phyloP scores from a whole-genome alignment of 2,113 vertebrate genomes.

The Gadus chalcogrammus region DNA sequence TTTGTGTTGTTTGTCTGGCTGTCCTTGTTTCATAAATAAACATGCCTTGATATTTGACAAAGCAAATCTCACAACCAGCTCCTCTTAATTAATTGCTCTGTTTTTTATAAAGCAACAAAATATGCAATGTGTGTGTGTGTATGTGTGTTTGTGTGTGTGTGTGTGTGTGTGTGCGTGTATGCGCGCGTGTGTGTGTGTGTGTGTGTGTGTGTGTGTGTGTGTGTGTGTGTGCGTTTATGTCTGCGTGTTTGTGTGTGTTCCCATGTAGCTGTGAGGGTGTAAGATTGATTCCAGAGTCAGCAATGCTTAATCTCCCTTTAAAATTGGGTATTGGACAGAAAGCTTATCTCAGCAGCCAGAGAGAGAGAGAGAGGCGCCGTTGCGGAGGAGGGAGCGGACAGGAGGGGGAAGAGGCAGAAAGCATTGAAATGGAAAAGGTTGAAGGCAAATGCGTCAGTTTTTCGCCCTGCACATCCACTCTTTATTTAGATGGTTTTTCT shows the following conservation, averaged over 20 bases:
- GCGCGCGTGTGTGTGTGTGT: conserved; percentile 1
- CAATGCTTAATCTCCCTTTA: conserved; percentile 59
- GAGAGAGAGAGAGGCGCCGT: conserved; percentile 1
- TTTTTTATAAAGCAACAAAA: conserved; percentile 32
- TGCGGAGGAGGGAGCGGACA: too few species aligned
- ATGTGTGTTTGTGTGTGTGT: conserved; percentile 10
- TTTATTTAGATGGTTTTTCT: conserved; percentile 34
- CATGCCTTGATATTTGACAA: conserved; percentile 30
- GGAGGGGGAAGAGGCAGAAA: neutral
- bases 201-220: conserved; percentile 17
- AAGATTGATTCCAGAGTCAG: conserved; percentile 57
- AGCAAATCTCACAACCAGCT: conserved; percentile 26
- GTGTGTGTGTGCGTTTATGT: conserved; percentile 19
- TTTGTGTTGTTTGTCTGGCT: neutral
- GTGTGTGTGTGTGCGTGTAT: conserved; percentile 5
- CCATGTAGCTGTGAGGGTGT: conserved; percentile 43
- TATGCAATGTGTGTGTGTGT: conserved; percentile 14
- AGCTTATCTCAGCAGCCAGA: conserved; percentile 55
- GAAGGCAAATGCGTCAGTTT: conserved; percentile 38
- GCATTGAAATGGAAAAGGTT: conserved; percentile 37
- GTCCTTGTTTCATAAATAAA: conserved; percentile 7
- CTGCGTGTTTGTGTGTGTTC: conserved; percentile 22
- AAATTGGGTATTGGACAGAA: conserved; percentile 61
- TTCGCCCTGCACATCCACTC: conserved; percentile 27
- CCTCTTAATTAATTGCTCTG: conserved; percentile 37